Evolutionary conservation across 2,888 invertebrate species (phyloP).

Genomic region (Netelia inedita): DNA sequence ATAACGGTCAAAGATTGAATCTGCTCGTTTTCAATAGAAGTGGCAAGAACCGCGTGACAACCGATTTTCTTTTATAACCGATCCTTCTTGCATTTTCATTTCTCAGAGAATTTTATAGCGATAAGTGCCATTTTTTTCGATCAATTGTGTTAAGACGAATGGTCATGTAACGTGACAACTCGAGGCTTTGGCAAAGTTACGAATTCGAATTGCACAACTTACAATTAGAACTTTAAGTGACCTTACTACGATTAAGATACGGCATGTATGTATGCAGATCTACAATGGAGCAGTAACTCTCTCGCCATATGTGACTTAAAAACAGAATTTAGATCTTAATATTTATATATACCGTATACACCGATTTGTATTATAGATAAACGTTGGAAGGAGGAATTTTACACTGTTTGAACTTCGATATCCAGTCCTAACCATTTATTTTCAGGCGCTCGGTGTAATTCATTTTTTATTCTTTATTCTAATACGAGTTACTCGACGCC

Average conservation of each 20-base stretch:
- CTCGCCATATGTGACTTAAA: constrained; percentile 53
- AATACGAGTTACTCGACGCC: too few species aligned
- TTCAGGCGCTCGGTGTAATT: too few species aligned
- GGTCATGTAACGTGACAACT: too few species aligned
- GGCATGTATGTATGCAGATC: not conserved
- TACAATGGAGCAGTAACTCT: not conserved
- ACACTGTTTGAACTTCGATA: not conserved
- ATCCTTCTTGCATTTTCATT: too few species aligned
- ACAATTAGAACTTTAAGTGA: constrained; percentile 43
- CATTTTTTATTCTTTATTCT: too few species aligned
- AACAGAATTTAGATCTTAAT: constrained; percentile 69
- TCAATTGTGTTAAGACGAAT: too few species aligned
- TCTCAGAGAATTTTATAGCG: not conserved
- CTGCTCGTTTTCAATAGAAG: too few species aligned
- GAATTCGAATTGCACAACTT: constrained; percentile 4
- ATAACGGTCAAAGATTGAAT: too few species aligned
- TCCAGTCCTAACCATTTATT: too few species aligned
- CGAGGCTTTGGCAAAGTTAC: too few species aligned
- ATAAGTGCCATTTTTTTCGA: constrained; percentile 56
- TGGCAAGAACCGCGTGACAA: too few species aligned
- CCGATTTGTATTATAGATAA: constrained; percentile 42
- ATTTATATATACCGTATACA: constrained; percentile 70
- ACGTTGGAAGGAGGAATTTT: not conserved
- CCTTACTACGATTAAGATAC: constrained; percentile 47
- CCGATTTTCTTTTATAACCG: too few species aligned